A percentile compares a stretch with the other conserved stretches of the same genome.
phyloP scores from a whole-genome alignment of 2,797 vertebrate genomes.

The Siniperca scherzeri region DNA sequence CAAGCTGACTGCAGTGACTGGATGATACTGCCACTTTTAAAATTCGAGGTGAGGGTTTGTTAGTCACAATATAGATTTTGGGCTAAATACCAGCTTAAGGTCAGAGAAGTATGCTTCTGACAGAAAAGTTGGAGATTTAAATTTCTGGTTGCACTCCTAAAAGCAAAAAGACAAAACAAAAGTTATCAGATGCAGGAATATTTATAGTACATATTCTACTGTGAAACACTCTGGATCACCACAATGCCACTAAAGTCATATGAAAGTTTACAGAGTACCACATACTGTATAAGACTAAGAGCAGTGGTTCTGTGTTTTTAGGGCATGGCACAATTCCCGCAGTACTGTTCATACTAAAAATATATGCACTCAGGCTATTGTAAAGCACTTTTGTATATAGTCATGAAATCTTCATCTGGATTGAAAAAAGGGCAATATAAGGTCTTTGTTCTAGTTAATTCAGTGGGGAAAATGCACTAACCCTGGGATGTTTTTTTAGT shows the following conservation, averaged over 20 bases:
- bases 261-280: constrained; percentile 2
- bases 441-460: constrained; percentile 7
- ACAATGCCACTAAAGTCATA: neutral
- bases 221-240: constrained; percentile 19
- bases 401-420: constrained; percentile 35
- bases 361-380: constrained; percentile 35
- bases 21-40: neutral
- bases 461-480: constrained; percentile 8
- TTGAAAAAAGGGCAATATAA: constrained; percentile 13
- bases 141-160: neutral
- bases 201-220: constrained; percentile 8
- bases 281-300: constrained; percentile 18
- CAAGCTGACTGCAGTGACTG: neutral
- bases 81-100: neutral
- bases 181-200: constrained; percentile 1
- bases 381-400: constrained; percentile 23
- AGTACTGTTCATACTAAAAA: constrained; percentile 35
- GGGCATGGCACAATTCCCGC: constrained; percentile 1
- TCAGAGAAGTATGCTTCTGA: neutral
- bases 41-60: no score
- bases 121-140: neutral
- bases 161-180: constrained; percentile 10
- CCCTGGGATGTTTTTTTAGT: neutral
- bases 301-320: constrained; percentile 6
- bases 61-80: neutral